Conservation (phyloP, 2,888 invertebrate species). For the Lycaena phlaeas region DNA sequence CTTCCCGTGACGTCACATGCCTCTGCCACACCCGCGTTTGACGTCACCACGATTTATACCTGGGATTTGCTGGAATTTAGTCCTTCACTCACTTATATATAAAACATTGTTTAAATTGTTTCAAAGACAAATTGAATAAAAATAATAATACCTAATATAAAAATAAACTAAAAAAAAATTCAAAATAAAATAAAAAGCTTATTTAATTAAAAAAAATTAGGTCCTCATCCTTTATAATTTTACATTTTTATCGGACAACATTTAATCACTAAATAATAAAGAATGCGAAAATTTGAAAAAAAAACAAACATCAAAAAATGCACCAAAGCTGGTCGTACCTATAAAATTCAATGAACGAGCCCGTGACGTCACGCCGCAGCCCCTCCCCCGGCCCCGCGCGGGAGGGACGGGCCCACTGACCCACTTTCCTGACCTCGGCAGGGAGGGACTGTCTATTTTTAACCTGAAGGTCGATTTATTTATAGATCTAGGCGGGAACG, state of each 20-base stretch:
- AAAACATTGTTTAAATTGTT: no score
- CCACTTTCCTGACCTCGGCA: constrained; percentile 66
- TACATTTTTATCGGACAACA: no score
- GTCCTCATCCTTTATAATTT: background rate
- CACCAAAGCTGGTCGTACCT: constrained; percentile 37
- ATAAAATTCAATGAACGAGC: constrained; percentile 67
- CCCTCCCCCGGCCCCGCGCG: constrained; percentile 30
- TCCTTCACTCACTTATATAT: no score
- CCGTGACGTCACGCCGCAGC: constrained; percentile 57
- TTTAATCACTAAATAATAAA: background rate
- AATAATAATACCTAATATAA: constrained; percentile 11
- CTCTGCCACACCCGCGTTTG: constrained; percentile 65
- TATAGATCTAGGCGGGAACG: constrained; percentile 46
- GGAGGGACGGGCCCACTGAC: constrained; percentile 44
- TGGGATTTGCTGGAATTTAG: constrained; percentile 14
- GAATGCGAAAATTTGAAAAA: constrained; percentile 3
- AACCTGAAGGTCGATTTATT: constrained; percentile 71
- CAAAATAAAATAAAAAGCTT: background rate
- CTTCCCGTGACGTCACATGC: constrained; percentile 62
- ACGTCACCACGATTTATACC: constrained; percentile 38
- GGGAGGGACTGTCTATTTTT: constrained; percentile 69
- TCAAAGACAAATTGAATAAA: no score
- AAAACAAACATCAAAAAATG: constrained; percentile 29
- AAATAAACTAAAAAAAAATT: constrained; percentile 2
- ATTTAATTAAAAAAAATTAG: background rate